Percentiles rank a stretch among this genome's conserved stretches.
These are phyloP conservation scores for Leptopilina clavipes DNA, from an alignment of 1,140 invertebrate genomes.

Conservation along the genomic window DNA sequence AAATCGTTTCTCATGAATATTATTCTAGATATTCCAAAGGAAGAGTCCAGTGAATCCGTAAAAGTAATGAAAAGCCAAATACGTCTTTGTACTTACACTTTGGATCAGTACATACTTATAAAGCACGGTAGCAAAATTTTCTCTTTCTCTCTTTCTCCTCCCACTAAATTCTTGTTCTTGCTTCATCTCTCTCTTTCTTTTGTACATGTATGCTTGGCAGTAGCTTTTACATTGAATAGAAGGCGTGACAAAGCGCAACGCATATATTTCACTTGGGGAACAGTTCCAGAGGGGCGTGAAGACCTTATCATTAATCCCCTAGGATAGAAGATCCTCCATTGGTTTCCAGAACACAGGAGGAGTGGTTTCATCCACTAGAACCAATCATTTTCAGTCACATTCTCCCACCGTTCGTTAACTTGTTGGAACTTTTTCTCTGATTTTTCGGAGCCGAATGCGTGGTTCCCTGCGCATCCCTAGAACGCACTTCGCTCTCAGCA, in stretches of 20 bases:
- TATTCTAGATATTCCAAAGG: slow-evolving; percentile 35
- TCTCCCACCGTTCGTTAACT: slow-evolving; percentile 12
- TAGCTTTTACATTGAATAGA: slow-evolving; percentile 9
- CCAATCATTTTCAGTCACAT: slow-evolving; percentile 29
- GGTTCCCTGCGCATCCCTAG: slow-evolving; percentile 53
- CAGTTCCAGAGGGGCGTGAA: neutral
- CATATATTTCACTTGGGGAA: neutral
- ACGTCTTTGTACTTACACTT: slow-evolving; percentile 10
- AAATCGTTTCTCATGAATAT: too few species aligned
- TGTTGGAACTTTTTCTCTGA: slow-evolving; percentile 34
- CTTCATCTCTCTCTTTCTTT: neutral
- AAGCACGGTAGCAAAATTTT: slow-evolving; percentile 35
- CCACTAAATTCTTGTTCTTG: slow-evolving; percentile 24
- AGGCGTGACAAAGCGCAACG: slow-evolving; percentile 14
- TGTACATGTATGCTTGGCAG: slow-evolving; percentile 22
- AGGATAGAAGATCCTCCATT: slow-evolving; percentile 1
- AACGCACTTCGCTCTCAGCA: slow-evolving; percentile 47
- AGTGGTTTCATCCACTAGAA: neutral
- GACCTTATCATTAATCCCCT: slow-evolving; percentile 17
- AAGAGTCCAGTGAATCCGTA: slow-evolving; percentile 40
- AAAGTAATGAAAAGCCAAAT: slow-evolving; percentile 29
- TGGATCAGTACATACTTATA: neutral
- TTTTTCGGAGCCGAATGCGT: slow-evolving; percentile 51
- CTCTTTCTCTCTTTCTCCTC: neutral
- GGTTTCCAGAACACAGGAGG: neutral